These are phyloP conservation scores for Pteronura brasiliensis DNA, from an alignment of 2,113 vertebrate genomes.

Conservation along the genomic window DNA sequence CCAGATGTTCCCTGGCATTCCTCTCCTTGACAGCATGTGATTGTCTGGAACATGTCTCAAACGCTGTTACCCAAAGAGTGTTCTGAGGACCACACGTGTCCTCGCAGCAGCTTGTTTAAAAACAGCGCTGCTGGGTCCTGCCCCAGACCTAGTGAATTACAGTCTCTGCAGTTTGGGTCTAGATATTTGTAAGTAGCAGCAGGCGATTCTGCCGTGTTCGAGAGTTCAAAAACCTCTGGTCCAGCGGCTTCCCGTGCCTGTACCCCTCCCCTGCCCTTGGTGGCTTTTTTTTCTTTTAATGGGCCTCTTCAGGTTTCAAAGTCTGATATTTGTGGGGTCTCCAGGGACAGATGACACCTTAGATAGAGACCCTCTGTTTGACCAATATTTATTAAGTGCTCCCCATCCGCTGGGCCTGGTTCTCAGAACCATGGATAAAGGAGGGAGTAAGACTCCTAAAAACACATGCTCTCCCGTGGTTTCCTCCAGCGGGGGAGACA, in stretches of 20 bases:
- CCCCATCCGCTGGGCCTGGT: neutral
- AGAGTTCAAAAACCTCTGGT: neutral
- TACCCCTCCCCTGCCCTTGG: fast-evolving
- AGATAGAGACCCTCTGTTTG: neutral
- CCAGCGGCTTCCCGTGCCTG: fast-evolving
- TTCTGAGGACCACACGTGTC: neutral
- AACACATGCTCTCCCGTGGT: too few species aligned
- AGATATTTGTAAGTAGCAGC: neutral
- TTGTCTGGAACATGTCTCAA: neutral
- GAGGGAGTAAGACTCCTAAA: neutral
- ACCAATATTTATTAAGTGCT: neutral
- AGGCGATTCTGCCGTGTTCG: neutral
- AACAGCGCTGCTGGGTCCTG: fast-evolving
- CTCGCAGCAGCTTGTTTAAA: neutral
- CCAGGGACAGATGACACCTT: neutral
- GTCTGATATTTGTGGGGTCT: neutral
- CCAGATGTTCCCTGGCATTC: neutral
- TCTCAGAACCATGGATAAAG: neutral
- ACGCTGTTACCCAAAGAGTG: too few species aligned
- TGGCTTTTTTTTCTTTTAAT: neutral
- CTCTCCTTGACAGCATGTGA: neutral
- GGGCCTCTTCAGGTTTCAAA: neutral
- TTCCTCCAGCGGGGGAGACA: neutral
- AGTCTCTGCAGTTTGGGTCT: neutral
- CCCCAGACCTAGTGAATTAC: fast-evolving